Base-by-base conservation (phyloP, 23 tunicate genomes). In the Phallusia fumigata region DNA sequence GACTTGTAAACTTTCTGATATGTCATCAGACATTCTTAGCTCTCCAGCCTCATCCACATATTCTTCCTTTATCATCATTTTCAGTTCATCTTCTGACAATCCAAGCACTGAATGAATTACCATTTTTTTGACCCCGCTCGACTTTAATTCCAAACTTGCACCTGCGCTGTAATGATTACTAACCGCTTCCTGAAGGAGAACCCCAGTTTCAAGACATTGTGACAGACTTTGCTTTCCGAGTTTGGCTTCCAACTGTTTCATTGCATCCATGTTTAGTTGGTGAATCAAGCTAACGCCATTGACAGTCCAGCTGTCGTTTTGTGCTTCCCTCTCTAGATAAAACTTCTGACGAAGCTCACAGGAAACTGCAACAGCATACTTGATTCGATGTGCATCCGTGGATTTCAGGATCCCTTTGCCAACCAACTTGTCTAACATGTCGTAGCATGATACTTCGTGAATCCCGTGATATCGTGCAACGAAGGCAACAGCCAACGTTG, bases 331-430 rank as follows among this genome's bases (percentile, higher is more conserved):
- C 34, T 74, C 40, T 6, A 5, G 8, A 30, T 74, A 74, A 74
- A 74, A 24, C 40, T 74, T 74, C n/a, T 32, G 44, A 32, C 77
- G 44, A 5, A 35, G 45, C 77, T 74, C 77, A 35, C 77, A 74
- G 22, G 77, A 32, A 32, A 74, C 77, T 21, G 77, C 77, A 30
- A 74, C 3, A 13, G 45, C 30, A 30, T 32, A 74, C 30, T 74
- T 74, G 26, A 74, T 32, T 0, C 30, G 22, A 34, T 32, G 44
- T 3, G 77, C 77, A 21, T 74, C 77, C 0, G 12, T 3, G 1
- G 44, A 18, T 2, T 24, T 74, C 5, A 74, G 12, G 1, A 74
- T 15, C 1, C 30, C n/a, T 74, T 21, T 74, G 6, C n/a, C 34
- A 5, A 19, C n/a, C 40, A 74, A 30, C 30, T 19, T 19, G 34